A percentile compares a stretch with the other conserved stretches of the same genome.
Conservation (phyloP, 2,888 invertebrate genomes). For the Lacanobia oleracea region DNA sequence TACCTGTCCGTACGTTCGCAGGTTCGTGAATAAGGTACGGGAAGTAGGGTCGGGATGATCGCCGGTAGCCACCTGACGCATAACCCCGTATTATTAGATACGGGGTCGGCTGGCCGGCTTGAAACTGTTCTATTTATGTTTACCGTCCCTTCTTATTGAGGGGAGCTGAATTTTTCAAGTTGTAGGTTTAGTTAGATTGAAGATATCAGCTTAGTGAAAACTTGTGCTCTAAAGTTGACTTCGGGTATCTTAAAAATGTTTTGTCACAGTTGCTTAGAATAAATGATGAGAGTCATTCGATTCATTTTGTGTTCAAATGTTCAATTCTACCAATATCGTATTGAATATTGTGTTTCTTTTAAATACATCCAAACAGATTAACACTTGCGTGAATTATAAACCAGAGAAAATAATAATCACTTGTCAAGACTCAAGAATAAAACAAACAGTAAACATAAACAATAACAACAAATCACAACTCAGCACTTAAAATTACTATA, state of each 20-base stretch:
- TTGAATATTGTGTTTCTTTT: not conserved
- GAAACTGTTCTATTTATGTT: conserved; percentile 40
- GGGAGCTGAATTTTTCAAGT: conserved; percentile 25
- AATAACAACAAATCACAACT: conserved; percentile 13
- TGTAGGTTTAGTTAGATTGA: not conserved
- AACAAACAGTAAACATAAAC: conserved; percentile 23
- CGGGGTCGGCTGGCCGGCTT: conserved; percentile 20
- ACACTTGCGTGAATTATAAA: not conserved
- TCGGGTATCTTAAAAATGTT: not conserved
- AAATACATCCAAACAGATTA: not conserved
- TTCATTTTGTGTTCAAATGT: not conserved
- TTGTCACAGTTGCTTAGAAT: no score
- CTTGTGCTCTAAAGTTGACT: not conserved
- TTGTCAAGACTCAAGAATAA: not conserved
- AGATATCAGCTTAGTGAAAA: not conserved
- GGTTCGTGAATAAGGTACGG: conserved; percentile 30
- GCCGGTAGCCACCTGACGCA: conserved; percentile 56
- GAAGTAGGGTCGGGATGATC: conserved; percentile 53
- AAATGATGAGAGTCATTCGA: not conserved
- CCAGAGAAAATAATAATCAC: not conserved
- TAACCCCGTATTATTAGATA: conserved; percentile 49
- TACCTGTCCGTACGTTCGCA: conserved; percentile 45
- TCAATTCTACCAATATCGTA: not conserved
- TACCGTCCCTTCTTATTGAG: not conserved
- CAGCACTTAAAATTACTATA: conserved; percentile 22